Evolutionary conservation across 2,888 invertebrate species (phyloP), one percentile per base, ranked within the genome.

Genomic region (Mesorhabditis sp.): DNA sequence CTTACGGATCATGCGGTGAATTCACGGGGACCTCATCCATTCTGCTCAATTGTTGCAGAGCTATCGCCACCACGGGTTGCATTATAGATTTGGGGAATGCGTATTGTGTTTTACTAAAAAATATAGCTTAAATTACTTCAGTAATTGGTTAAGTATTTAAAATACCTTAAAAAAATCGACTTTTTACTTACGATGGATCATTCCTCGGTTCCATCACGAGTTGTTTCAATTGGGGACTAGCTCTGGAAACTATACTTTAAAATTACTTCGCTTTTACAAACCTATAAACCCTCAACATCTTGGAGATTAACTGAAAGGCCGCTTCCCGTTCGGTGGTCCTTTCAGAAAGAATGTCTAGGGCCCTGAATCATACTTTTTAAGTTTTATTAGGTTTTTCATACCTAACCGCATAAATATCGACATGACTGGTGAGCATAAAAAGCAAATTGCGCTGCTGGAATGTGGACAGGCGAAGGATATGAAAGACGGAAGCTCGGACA

Each of bases 271-370:
- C 50, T 50, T 10, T n/a, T 63, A 63, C 28, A 28, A 13, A 50
- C 58, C 58, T 73, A 63, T 78, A 80, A 62, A 78, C 71, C 15
- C 67, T 71, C 13, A 92, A 87, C 80, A 92, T 89, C 86, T 89
- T 89, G 67, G 93, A 89, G 70, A 93, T 92, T 72, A 96, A 90
- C 82, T 94, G 91, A 80, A 95, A 89, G 0, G 93, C 94, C 88
- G 95, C 95, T 68, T 93, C 91, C 63, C 95, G 90, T 86, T 96
- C 95, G 62, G 88, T 86, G 72, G 89, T 88, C 87, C 94, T 94
- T 81, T 92, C 92, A 66, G 94, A 88, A 87, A 92, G 90, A 74
- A 95, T 89, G 88, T 96, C 96, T 86, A 96, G 90, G 77, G 93
- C 94, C 84, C 93, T 92, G 80, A 83, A 28, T 28, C 28, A 28